A percentile compares a stretch with the other conserved stretches of the same genome.
Evolutionary conservation across 2,888 invertebrate genomes (phyloP).

Genomic region (Lasioglossum marginatum): DNA sequence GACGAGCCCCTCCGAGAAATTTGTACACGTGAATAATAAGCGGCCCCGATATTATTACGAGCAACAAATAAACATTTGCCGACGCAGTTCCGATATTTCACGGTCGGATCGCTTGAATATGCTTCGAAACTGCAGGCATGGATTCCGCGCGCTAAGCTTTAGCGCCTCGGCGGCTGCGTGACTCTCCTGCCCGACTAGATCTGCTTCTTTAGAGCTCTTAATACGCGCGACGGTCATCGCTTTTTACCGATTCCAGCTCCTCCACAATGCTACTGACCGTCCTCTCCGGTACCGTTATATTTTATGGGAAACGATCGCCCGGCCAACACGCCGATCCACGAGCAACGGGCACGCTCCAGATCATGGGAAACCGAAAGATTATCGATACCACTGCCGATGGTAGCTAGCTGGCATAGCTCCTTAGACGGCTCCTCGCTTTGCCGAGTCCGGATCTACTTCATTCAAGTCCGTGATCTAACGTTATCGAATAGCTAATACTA

Average conservation of each 20-base stretch:
- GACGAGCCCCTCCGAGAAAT: conserved; percentile 43
- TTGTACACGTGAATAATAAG: conserved; percentile 67
- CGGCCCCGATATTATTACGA: conserved; percentile 56
- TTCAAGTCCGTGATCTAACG: background rate
- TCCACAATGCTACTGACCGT: conserved; percentile 34
- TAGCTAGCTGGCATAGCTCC: background rate
- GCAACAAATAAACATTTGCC: conserved; percentile 66
- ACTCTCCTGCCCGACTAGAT: conserved; percentile 42
- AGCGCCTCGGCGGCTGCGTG: conserved; percentile 26
- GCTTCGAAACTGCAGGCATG: background rate
- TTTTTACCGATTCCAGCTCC: conserved; percentile 18
- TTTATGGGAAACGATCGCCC: conserved; percentile 29
- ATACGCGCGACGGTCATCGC: conserved; percentile 35
- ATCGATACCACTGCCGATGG: background rate
- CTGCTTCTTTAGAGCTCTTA: conserved; percentile 55
- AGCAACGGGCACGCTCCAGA: conserved; percentile 5
- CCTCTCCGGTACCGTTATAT: conserved; percentile 49
- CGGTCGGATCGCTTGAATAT: background rate
- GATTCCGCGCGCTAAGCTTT: conserved; percentile 29
- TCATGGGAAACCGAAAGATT: conserved; percentile 22
- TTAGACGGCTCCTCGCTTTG: background rate
- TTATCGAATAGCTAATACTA: background rate
- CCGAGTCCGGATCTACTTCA: background rate
- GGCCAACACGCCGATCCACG: conserved; percentile 7
- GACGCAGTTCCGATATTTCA: conserved; percentile 50